Evolutionary conservation across 2,888 invertebrate genomes (phyloP).

Genomic region (Glyphotaelius pellucidus): DNA sequence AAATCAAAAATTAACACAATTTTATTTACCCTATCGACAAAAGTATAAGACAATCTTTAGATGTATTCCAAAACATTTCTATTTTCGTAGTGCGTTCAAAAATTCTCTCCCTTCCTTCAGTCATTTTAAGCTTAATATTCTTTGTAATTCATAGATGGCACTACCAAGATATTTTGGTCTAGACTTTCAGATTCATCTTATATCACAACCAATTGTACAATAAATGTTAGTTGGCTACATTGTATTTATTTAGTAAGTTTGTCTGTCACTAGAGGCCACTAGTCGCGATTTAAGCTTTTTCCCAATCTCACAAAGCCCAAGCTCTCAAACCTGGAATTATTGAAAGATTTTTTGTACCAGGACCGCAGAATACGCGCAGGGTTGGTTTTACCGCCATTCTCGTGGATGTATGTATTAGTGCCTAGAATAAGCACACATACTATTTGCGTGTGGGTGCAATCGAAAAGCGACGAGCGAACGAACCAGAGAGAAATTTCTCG

Average conservation of each 20-base stretch:
- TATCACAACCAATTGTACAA: not conserved
- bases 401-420: not conserved
- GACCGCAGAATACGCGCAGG: not conserved
- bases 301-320: not conserved
- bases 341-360: not conserved
- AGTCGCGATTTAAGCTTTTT: not conserved
- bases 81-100: not conserved
- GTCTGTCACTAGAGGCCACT: not conserved
- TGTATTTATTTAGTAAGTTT: not conserved
- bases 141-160: not conserved
- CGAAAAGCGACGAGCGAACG: not conserved
- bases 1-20: not conserved
- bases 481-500: not conserved
- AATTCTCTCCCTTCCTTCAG: not conserved
- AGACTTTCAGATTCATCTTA: not conserved
- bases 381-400: not conserved
- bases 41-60: not conserved
- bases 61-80: not conserved
- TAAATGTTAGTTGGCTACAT: not conserved
- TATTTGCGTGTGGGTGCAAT: not conserved
- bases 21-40: not conserved
- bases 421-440: not conserved
- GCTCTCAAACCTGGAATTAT: not conserved
- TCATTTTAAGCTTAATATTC: not conserved
- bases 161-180: not conserved